Conservation (phyloP, 35 echinoderm and acorn worm species). For the Stichopus chloronotus region DNA sequence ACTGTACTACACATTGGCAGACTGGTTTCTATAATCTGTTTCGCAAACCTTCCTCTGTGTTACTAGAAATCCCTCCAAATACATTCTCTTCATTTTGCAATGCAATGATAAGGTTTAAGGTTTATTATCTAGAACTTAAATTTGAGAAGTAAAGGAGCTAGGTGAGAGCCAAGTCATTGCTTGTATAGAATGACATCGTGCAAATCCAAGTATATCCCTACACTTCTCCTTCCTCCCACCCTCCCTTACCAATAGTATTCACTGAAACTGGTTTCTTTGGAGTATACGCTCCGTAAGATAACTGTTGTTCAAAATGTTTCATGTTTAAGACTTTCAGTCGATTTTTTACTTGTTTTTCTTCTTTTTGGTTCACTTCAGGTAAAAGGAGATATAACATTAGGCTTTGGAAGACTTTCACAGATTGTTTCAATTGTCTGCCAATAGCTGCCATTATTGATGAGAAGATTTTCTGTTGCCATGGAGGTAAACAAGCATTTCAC, state of each 20-base stretch:
- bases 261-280: neutral
- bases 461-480: slow-evolving; percentile 99
- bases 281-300: neutral
- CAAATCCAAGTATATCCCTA: neutral
- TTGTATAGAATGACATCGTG: no score
- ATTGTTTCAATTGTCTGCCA: slow-evolving; percentile 96
- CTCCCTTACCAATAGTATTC: neutral
- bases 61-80: no score
- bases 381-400: slow-evolving; percentile 99
- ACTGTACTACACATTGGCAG: no score
- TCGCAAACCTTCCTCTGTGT: no score
- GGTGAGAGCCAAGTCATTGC: no score
- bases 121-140: neutral
- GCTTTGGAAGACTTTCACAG: slow-evolving; percentile 96
- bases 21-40: no score
- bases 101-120: no score
- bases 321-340: neutral
- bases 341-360: neutral
- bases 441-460: slow-evolving; percentile 99
- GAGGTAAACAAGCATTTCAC: slow-evolving; percentile 63
- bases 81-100: no score
- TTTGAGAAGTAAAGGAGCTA: neutral
- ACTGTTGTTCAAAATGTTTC: neutral
- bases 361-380: slow-evolving; percentile 64
- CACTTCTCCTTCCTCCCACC: neutral